Conservation (phyloP, 2,888 invertebrate species). For the Phaonia tiefii region DNA sequence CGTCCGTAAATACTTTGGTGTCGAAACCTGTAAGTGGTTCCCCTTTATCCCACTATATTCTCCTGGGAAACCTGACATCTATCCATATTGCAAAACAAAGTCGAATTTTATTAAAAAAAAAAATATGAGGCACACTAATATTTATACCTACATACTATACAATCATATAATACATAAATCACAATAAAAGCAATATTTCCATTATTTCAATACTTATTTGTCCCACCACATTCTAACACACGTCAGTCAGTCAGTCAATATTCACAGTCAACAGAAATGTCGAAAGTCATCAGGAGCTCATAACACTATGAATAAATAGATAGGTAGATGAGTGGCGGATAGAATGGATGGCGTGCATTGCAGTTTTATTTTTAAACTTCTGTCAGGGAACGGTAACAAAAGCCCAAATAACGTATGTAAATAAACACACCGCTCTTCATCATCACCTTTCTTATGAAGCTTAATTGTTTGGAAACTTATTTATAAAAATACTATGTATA, state of each 20-base stretch:
- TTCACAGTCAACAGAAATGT: slow-evolving; percentile 43
- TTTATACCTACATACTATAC: too few species aligned
- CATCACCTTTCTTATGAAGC: slow-evolving; percentile 56
- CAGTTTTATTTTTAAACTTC: slow-evolving; percentile 43
- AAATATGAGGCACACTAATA: too few species aligned
- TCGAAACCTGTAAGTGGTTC: too few species aligned
- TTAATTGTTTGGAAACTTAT: slow-evolving; percentile 56
- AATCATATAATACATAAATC: background rate
- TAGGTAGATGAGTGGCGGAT: slow-evolving; percentile 6
- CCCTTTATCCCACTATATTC: too few species aligned
- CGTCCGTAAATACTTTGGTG: too few species aligned
- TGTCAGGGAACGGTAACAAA: background rate
- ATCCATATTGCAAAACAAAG: too few species aligned
- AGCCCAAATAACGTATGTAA: slow-evolving; percentile 22
- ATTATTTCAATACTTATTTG: background rate
- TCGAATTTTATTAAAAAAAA: too few species aligned
- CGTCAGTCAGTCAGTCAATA: slow-evolving; percentile 12
- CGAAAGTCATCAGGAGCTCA: slow-evolving; percentile 55
- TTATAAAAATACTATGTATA: too few species aligned
- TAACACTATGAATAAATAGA: background rate
- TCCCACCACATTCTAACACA: slow-evolving; percentile 20
- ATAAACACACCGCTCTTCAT: slow-evolving; percentile 50
- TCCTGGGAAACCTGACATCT: too few species aligned
- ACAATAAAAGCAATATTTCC: background rate
- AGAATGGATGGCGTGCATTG: slow-evolving; percentile 58